Conservation (phyloP, 2,797 vertebrate genomes). For the Enteromius anoplus region DNA sequence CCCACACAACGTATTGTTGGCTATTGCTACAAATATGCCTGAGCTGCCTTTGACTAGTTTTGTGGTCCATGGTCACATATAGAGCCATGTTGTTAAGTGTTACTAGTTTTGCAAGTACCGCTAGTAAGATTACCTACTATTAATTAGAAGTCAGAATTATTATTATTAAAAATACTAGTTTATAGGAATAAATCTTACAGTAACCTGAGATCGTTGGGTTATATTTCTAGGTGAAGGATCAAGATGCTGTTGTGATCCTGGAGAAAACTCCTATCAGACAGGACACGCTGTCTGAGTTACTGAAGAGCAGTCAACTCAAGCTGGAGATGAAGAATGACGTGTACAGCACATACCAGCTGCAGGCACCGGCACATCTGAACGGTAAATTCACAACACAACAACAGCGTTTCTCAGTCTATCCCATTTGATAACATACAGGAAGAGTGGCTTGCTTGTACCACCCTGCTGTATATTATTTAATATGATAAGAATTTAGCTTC, state of each 20-base stretch:
- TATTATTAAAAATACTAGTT: neutral
- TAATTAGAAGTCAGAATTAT: neutral
- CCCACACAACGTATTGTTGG: too few species aligned
- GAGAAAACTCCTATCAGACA: constrained; percentile 93
- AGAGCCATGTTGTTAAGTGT: neutral
- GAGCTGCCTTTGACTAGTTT: too few species aligned
- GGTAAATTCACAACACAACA: constrained; percentile 72
- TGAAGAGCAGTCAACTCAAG: constrained; percentile 76
- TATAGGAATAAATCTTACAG: neutral
- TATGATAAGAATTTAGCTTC: neutral
- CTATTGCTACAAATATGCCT: too few species aligned
- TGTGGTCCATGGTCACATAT: too few species aligned
- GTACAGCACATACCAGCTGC: constrained; percentile 89
- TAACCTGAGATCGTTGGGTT: neutral
- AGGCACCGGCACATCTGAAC: constrained; percentile 82
- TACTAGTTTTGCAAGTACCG: neutral
- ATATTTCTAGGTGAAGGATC: constrained; percentile 69
- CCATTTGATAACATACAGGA: neutral
- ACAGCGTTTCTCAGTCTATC: neutral
- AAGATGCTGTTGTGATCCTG: constrained; percentile 88
- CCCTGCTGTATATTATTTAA: neutral
- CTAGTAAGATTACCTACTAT: neutral
- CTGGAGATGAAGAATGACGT: constrained; percentile 91
- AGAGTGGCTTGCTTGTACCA: neutral
- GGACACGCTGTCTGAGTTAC: constrained; percentile 78